A percentile compares a stretch with the other conserved stretches of the same genome.
Evolutionary conservation across 2,113 vertebrate species (phyloP).

Genomic region (Periophthalmodon schlosseri): DNA sequence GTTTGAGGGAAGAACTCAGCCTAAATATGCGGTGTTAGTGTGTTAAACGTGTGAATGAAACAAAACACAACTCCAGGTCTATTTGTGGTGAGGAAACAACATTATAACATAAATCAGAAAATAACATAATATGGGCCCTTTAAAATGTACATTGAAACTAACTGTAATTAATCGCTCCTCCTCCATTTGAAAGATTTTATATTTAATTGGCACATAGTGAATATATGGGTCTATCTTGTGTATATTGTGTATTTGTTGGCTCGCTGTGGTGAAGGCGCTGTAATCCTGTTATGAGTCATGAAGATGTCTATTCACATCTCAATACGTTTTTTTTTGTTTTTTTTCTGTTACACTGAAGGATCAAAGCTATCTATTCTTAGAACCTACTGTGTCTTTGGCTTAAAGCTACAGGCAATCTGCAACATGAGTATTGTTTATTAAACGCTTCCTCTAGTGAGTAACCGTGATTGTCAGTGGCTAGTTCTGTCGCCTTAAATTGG

Average conservation of each 20-base stretch:
- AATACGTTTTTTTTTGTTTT: not conserved
- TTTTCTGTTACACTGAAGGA: not conserved
- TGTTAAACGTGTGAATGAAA: no score
- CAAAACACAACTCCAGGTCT: no score
- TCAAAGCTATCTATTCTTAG: conserved; percentile 4
- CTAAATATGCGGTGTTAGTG: no score
- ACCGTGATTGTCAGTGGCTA: no score
- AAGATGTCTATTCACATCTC: not conserved
- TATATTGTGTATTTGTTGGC: no score
- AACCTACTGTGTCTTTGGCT: not conserved
- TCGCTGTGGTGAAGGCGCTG: not conserved
- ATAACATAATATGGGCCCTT: no score
- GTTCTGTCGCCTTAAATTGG: no score
- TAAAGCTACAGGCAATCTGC: not conserved
- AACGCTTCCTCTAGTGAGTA: not conserved
- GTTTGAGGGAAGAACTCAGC: no score
- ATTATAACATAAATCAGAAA: no score
- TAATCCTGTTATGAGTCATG: conserved; percentile 1
- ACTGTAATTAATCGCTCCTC: not conserved
- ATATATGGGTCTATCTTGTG: not conserved
- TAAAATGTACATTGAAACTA: not conserved
- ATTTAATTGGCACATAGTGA: not conserved
- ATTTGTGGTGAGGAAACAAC: no score
- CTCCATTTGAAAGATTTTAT: not conserved
- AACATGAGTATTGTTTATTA: not conserved